Base-by-base conservation (phyloP, 1,140 invertebrate species). In the Pissodes strobi region DNA sequence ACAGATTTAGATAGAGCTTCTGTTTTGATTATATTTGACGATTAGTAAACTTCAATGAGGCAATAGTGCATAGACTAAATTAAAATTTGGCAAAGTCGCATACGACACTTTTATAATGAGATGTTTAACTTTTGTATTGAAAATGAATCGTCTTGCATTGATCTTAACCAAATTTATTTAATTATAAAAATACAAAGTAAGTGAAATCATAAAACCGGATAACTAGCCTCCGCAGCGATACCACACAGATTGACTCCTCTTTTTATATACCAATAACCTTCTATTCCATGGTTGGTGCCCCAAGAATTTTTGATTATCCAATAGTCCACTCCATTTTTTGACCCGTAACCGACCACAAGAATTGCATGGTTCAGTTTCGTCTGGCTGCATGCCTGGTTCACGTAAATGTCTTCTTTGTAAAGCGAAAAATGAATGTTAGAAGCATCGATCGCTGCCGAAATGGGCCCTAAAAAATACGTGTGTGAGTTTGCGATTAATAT, bases 371-470 rank as follows among this genome's bases (percentile, higher is more conserved):
- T 92, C 6, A 96, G 79, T 41, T 86, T 79, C 10, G 80, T 76
- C 4, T 86, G 77, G 69, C 86, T 88, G 80, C 96, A 87, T 52
- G 34, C 9, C 17, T 45, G 30, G 8, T 43, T 37, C 21, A 55
- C 17, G 76, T 86, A 87, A 37, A 87, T 68, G n/a, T 85, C 85
- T 64, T 81, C 76, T 2, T 82, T 80, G 74, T 88, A 88, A 52
- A 86, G 82, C 78, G 86, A 84, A 81, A 88, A 83, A 72, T 83
- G 79, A 79, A 82, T 94, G 71, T 83, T 78, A 79, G 82, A 94
- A 55, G 96, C 96, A 84, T 99, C 95, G 75, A 99, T 97, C 63
- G 94, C 95, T 46, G 93, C 85, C 3, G 89, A 86, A 12, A 92
- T 74, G 5, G 96, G 95, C 15, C 96, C 95, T 67, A 94, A 56